These are phyloP conservation scores for Phataginus tetradactyla DNA, from an alignment of 2,797 vertebrate species.

Conservation along the genomic window DNA sequence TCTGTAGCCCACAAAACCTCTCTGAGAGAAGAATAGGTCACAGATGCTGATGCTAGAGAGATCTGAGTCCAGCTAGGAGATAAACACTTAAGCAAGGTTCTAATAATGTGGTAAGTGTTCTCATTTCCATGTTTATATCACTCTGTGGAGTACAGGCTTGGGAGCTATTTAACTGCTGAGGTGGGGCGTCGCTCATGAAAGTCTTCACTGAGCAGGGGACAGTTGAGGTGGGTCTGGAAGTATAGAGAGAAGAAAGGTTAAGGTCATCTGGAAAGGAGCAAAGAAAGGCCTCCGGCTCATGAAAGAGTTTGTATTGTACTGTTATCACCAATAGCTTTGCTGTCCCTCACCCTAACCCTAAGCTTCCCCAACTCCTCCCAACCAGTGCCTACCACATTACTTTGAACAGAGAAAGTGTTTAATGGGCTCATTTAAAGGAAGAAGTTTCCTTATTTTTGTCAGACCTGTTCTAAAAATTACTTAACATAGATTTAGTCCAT, in stretches of 20 bases:
- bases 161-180: background rate
- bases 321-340: background rate
- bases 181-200: background rate
- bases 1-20: background rate
- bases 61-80: background rate
- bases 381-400: background rate
- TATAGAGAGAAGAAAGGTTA: background rate
- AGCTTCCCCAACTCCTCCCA: background rate
- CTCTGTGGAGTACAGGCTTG: background rate
- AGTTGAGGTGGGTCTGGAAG: background rate
- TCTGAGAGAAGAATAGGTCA: background rate
- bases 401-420: background rate
- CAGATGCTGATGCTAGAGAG: background rate
- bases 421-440: background rate
- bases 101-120: background rate
- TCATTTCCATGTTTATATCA: background rate
- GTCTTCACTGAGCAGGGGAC: background rate
- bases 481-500: background rate
- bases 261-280: background rate
- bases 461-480: background rate
- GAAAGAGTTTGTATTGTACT: background rate
- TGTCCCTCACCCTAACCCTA: background rate
- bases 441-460: background rate
- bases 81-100: background rate
- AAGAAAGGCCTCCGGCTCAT: background rate